Conservation (phyloP, 1,140 invertebrate genomes). For the Elysia chlorotica region DNA sequence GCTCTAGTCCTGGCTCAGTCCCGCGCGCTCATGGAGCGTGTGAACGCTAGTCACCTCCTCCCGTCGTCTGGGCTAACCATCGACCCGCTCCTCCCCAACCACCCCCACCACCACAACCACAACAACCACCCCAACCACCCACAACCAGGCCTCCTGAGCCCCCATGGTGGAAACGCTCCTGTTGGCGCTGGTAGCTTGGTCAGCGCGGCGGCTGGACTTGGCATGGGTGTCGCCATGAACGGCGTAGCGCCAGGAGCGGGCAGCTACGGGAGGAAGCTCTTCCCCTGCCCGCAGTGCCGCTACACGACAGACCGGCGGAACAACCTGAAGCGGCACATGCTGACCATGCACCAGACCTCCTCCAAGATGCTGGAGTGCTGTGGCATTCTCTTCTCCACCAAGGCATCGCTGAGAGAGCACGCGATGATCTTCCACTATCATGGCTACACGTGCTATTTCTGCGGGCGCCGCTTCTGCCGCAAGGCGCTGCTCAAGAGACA, state of each 20-base stretch:
- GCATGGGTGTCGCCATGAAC: no score
- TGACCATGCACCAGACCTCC: constrained; percentile 62
- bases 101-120: no score
- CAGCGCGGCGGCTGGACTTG: no score
- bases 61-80: constrained; percentile 21
- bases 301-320: constrained; percentile 64
- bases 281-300: constrained; percentile 58
- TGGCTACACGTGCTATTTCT: constrained; percentile 62
- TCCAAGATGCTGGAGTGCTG: constrained; percentile 61
- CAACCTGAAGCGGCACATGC: constrained; percentile 63
- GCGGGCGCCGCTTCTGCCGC: constrained; percentile 61
- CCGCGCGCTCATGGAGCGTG: constrained; percentile 14
- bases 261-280: constrained; percentile 51
- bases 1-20: neutral
- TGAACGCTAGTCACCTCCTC: constrained; percentile 18
- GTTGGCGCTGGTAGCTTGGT: no score
- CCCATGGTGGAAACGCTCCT: no score
- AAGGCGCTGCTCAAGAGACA: constrained; percentile 65
- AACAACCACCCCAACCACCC: no score
- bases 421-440: constrained; percentile 58
- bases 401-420: constrained; percentile 61
- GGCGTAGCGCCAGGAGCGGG: constrained; percentile 28
- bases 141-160: no score
- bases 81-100: no score
- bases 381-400: constrained; percentile 59